Evolutionary conservation across 2,113 vertebrate species (phyloP).

Genomic region (Hyperoodon ampullatus): DNA sequence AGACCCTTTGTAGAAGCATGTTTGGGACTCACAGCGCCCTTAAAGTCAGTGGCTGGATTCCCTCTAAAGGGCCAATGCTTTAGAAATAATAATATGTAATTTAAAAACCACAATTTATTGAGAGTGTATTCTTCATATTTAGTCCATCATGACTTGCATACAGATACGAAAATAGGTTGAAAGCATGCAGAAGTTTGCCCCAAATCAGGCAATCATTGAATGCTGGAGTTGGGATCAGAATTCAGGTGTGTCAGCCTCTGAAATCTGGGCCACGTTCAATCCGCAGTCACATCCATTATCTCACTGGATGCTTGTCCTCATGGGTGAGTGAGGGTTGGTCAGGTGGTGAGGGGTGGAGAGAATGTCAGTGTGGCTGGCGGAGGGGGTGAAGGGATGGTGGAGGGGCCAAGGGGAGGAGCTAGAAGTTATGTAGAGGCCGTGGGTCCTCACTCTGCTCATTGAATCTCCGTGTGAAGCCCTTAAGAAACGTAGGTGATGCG

Average conservation of each 20-base stretch:
- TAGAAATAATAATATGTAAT: background rate
- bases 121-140: background rate
- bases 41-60: background rate
- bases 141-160: background rate
- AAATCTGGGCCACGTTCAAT: fast-evolving
- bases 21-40: fast-evolving
- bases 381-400: fast-evolving
- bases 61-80: background rate
- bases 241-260: background rate
- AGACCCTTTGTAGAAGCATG: background rate
- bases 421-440: fast-evolving
- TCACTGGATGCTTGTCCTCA: fast-evolving
- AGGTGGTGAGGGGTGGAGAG: background rate
- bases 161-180: background rate
- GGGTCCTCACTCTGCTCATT: fast-evolving
- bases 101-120: background rate
- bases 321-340: fast-evolving
- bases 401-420: background rate
- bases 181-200: too few relatives aligned
- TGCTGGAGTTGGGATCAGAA: fast-evolving
- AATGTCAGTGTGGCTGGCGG: background rate
- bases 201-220: fast-evolving
- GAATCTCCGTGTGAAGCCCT: background rate
- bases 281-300: fast-evolving
- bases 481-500: background rate